Percentiles rank a stretch among this genome's conserved stretches.
Conservation (phyloP, 2,113 vertebrate species). For the Oreochromis tanganicae region DNA sequence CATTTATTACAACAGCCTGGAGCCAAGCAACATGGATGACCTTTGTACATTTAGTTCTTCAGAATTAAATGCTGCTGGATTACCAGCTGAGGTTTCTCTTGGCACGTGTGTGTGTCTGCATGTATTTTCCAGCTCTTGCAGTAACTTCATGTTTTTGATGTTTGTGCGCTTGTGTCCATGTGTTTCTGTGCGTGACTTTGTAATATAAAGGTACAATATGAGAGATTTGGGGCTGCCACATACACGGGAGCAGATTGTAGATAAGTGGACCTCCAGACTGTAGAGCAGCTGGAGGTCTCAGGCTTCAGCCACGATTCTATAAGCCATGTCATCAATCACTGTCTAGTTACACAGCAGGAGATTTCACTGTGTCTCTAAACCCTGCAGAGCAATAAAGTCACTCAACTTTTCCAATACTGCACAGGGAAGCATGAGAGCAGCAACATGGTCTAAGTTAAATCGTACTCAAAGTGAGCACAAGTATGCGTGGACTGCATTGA, state of each 20-base stretch:
- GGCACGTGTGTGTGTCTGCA: background rate
- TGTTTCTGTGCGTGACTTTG: background rate
- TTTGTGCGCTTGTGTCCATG: background rate
- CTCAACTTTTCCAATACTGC: constrained; percentile 33
- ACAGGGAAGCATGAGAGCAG: background rate
- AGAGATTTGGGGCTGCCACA: constrained; percentile 24
- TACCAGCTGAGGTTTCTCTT: background rate
- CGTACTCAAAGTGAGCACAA: background rate
- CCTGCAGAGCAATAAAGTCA: constrained; percentile 8
- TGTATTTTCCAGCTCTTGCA: background rate
- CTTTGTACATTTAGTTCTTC: background rate
- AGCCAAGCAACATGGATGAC: background rate
- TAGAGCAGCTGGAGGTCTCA: constrained; percentile 11
- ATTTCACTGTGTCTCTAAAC: constrained; percentile 1
- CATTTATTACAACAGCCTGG: background rate
- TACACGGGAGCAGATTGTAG: constrained; percentile 5
- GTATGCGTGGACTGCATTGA: background rate
- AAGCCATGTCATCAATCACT: constrained; percentile 41
- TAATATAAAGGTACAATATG: background rate
- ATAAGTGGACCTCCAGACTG: constrained; percentile 6
- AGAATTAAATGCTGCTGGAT: background rate
- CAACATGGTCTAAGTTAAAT: background rate
- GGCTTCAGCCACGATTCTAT: constrained; percentile 19
- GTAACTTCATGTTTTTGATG: background rate
- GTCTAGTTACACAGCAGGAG: constrained; percentile 26